Conservation (phyloP, 2,888 invertebrate genomes). For the Drosophila multiciliata region DNA sequence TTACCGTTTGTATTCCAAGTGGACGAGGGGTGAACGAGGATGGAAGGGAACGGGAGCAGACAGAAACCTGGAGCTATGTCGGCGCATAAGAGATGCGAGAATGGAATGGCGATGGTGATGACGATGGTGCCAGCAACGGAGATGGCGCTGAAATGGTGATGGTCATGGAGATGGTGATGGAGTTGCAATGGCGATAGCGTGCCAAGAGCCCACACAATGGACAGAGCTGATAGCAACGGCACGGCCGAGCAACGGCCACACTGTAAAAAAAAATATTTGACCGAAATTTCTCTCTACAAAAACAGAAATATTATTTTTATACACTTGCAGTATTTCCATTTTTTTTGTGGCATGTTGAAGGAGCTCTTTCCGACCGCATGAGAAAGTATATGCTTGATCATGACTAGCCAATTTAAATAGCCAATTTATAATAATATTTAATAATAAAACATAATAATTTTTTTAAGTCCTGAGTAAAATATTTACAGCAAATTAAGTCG, state of each 20-base stretch:
- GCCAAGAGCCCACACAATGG: conserved; percentile 63
- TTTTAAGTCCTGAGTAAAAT: background rate
- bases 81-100: conserved; percentile 25
- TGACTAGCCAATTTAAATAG: background rate
- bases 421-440: background rate
- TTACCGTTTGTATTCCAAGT: conserved; percentile 56
- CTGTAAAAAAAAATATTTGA: background rate
- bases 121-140: background rate
- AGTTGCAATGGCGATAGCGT: conserved; percentile 46
- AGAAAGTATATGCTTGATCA: background rate
- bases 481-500: background rate
- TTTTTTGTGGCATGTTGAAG: background rate
- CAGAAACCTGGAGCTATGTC: conserved; percentile 4
- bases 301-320: fast-evolving
- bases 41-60: background rate
- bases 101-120: conserved; percentile 10
- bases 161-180: conserved; percentile 1
- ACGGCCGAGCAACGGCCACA: conserved; percentile 2
- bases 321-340: background rate
- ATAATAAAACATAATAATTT: background rate
- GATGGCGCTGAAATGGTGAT: background rate
- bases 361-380: background rate
- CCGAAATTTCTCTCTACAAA: background rate
- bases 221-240: conserved; percentile 48
- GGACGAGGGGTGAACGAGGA: conserved; percentile 10